Base-by-base conservation (phyloP, 30 jellyfish, hydroid and myxozoan species). In the Mastigias papua region DNA sequence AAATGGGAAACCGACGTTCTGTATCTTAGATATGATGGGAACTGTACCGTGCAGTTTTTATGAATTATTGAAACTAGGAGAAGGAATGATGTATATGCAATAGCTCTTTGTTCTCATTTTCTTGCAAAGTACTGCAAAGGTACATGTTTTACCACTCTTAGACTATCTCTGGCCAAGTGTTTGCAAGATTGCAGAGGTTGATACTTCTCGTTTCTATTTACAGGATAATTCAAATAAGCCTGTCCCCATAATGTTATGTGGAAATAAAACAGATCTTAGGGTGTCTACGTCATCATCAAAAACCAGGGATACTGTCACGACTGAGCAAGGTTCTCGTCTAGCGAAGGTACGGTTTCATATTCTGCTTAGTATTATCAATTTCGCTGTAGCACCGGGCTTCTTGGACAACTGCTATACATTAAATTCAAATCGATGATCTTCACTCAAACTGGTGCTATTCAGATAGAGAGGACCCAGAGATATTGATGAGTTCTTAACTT, bases 181-280 rank as follows among this genome's bases (percentile, higher is more conserved):
- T 42, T 4, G 54, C 54, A 42, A 42, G 7, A 42, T 42, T 42
- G 54, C 54, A 42, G 0, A 15, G 7, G 9, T 10, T 6, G 7
- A 54, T 11, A 54, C 25, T 54, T 5, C 3, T 28, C 49, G 0
- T 35, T 31, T 17, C 11, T 88, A 3, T 5, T 82, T 83, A 5
- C 85, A 79, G 95, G 95, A 90, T 3, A 75, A 87, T 35, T 80
- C 96, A 25, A 71, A 34, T 54, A 86, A 76, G 35, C 90, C 92
- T 5, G 97, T 95, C 35, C 99, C 99, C 1, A 90, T 95, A 16
- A 95, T 95, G 89, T 73, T 95, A 1, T 95, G 99, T 84, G 99
- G 99, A 5, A 95, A 95, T 64, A 95, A 95, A 79, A 75, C 75
- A 33, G 97, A 90, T 62, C 78, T 89, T 23, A 91, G 99, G 32